These are phyloP conservation scores for Drosophila navojoa DNA, from an alignment of 1,140 invertebrate genomes.

Conservation along the genomic window DNA sequence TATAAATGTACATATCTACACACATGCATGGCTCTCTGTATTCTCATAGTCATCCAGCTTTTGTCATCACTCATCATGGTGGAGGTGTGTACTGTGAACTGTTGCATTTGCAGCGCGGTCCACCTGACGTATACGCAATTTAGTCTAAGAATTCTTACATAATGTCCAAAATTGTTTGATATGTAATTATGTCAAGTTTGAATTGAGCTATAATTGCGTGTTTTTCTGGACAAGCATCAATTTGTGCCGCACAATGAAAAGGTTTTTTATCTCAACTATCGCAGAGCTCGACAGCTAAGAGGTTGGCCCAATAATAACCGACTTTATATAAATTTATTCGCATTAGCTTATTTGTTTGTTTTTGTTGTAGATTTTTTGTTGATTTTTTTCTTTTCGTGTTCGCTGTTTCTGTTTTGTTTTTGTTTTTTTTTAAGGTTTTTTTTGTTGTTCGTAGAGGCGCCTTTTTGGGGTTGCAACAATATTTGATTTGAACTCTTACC, in stretches of 20 bases:
- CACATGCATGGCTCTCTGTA: neutral
- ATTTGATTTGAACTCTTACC: neutral
- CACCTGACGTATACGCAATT: conserved; percentile 1
- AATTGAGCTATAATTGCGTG: conserved; percentile 16
- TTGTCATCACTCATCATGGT: conserved; percentile 17
- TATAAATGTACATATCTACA: neutral
- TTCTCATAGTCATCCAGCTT: conserved; percentile 19
- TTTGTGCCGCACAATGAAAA: neutral
- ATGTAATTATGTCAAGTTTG: conserved; percentile 33
- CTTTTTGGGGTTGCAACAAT: neutral
- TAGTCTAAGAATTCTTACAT: conserved; percentile 3
- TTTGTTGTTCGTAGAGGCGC: too few species aligned
- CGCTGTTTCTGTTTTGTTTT: conserved; percentile 8
- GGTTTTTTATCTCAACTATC: neutral
- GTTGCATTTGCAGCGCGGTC: neutral
- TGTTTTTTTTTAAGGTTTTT: neutral
- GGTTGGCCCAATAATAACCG: conserved; percentile 27
- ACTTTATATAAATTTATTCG: conserved; percentile 53
- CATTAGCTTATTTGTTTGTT: conserved; percentile 19
- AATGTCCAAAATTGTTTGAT: conserved; percentile 8
- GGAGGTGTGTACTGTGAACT: conserved; percentile 24
- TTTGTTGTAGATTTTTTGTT: conserved; percentile 1
- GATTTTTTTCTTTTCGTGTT: neutral
- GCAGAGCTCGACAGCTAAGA: conserved; percentile 24
- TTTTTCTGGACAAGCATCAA: conserved; percentile 6